Conservation (phyloP, 2,888 invertebrate species). For the Malachius bipustulatus region DNA sequence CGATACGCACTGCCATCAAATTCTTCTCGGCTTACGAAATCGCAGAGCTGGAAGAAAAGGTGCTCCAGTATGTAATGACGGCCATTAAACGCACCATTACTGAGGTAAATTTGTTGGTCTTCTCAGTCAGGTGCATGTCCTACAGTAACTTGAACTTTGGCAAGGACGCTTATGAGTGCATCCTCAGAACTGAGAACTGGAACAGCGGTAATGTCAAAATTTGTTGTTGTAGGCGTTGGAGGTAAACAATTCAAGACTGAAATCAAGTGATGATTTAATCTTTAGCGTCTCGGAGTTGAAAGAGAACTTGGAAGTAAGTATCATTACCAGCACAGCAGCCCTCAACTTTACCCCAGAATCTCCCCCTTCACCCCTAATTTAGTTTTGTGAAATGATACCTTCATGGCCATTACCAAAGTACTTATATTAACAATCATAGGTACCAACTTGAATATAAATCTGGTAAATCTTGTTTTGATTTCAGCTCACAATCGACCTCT, state of each 20-base stretch:
- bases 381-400: no score
- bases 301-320: no score
- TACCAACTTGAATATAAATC: constrained; percentile 15
- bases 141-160: background rate
- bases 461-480: constrained; percentile 11
- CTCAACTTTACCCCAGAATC: no score
- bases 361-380: no score
- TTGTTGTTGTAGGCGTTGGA: no score
- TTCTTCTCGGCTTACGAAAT: background rate
- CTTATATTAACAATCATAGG: constrained; percentile 21
- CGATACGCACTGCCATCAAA: background rate
- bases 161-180: background rate
- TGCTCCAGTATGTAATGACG: constrained; percentile 16
- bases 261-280: no score
- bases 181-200: background rate
- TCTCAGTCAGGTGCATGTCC: background rate
- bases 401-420: no score
- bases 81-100: constrained; percentile 12
- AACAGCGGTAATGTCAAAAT: no score
- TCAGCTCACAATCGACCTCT: constrained; percentile 20
- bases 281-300: no score
- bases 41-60: constrained; percentile 8
- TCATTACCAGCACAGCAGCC: no score
- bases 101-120: no score
- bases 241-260: no score